Base-by-base conservation (phyloP, 2,797 vertebrate genomes). In the Pipistrellus pygmaeus region DNA sequence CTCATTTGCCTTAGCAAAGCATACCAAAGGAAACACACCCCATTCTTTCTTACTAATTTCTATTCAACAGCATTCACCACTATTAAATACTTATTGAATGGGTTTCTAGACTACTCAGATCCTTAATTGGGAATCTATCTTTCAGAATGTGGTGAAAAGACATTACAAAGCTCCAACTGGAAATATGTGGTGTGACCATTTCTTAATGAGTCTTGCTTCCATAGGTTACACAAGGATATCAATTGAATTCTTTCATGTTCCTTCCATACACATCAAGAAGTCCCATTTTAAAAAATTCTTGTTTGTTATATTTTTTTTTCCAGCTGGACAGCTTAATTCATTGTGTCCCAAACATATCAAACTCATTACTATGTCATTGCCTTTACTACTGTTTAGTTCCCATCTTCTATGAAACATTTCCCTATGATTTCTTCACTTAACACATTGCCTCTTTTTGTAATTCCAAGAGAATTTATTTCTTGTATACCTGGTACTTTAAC, bases 201-300 rank as follows among this genome's bases (percentile, higher is more conserved):
- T 87, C 73, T 93, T 87, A 90, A 48, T 62, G 81, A 93, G 27
- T 51, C 90, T 93, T 82, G 95, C 78, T 94, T 95, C 85, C 84
- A 35, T 38, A 91, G 73, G 72, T 91, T 84, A 95, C 68, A 51
- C 32, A 48, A 86, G 69, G 66, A 96, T 95, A 69, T 83, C 81
- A 62, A 14, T 64, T 35, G 62, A 91, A 78, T 95, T 48, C 78
- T 76, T 91, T 90, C 81, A 73, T 21, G 73, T 72, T 78, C 86
- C 85, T 30, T 72, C 48, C 18, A 48, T 14, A 55, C 69, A 72
- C 35, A 62, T 82, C 72, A 88, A 95, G 77, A 72, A 69, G 55
- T 30, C 18, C 80, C 57, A 91, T 86, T 48, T 69, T 83, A 44
- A 20, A n/a, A 44, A 84, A 91, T 41, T 27, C 27, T 27, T 77